phyloP scores from a whole-genome alignment of 2,888 invertebrate species.

The Acanthosepion lycidas region DNA sequence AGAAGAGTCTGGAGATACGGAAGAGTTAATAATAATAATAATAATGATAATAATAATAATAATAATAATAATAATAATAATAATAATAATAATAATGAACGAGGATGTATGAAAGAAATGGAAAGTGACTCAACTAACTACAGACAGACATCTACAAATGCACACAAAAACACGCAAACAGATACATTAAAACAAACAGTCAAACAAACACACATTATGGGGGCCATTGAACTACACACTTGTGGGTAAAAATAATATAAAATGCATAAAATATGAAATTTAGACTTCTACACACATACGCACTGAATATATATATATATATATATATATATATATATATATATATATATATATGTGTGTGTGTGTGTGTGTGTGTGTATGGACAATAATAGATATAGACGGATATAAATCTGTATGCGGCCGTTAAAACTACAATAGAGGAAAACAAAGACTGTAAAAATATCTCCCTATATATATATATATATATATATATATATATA shows the following conservation, averaged over 20 bases:
- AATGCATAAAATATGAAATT: not conserved
- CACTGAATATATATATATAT: not conserved
- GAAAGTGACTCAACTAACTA: not conserved
- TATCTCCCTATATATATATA: not conserved
- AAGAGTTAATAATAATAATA: no score
- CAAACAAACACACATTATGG: no score
- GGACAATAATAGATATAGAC: not conserved
- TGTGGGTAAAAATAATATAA: not conserved
- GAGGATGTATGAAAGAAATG: not conserved
- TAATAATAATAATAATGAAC: not conserved
- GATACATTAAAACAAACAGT: no score
- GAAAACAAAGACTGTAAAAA: no score
- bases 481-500: constrained; percentile 4
- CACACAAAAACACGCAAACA: not conserved
- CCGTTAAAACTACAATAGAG: not conserved
- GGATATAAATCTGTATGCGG: not conserved
- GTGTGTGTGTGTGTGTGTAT: not conserved
- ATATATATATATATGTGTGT: not conserved
- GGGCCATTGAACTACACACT: not conserved
- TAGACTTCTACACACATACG: not conserved
- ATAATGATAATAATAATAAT: no score
- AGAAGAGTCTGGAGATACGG: not conserved
- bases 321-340: constrained; percentile 33
- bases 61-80: no score
- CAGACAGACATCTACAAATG: not conserved